phyloP scores from a whole-genome alignment of 1,140 invertebrate species.

The Dermatophagoides farinae region DNA sequence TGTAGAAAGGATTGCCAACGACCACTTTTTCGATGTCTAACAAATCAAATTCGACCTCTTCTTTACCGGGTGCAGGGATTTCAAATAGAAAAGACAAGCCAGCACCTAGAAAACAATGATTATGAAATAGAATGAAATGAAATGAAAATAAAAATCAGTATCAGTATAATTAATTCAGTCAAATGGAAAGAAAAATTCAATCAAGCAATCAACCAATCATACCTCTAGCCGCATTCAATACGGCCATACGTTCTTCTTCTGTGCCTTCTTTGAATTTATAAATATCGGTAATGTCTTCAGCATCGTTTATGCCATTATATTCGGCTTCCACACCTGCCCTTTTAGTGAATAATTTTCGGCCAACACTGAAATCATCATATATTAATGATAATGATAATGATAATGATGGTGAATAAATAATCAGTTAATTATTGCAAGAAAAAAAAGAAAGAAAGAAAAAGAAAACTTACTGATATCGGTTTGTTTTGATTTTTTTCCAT shows the following conservation, averaged over 20 bases:
- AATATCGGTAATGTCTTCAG: slow-evolving; percentile 57
- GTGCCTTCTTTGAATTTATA: slow-evolving; percentile 67
- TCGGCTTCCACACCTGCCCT: slow-evolving; percentile 45
- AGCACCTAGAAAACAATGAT: slow-evolving; percentile 30
- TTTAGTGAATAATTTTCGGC: slow-evolving; percentile 70
- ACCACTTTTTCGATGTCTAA: slow-evolving; percentile 59
- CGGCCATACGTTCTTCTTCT: slow-evolving; percentile 50
- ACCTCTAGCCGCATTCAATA: slow-evolving; percentile 44
- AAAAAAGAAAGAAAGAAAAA: neutral
- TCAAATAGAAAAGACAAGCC: slow-evolving; percentile 25
- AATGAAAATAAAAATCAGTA: too few species aligned
- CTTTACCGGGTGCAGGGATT: slow-evolving; percentile 37
- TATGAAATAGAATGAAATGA: too few species aligned
- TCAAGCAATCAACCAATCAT: too few species aligned
- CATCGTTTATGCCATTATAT: slow-evolving; percentile 17
- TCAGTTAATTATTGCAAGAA: neutral
- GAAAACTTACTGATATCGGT: slow-evolving; percentile 21
- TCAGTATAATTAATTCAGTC: neutral
- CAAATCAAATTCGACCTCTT: slow-evolving; percentile 63
- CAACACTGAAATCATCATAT: slow-evolving; percentile 38
- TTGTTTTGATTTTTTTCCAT: slow-evolving; percentile 21
- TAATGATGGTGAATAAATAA: neutral
- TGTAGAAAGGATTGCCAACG: slow-evolving; percentile 52
- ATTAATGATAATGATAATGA: neutral
- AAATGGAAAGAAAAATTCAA: neutral